Evolutionary conservation across 53 echinoderm and acorn worm genomes (phyloP), one percentile per base, ranked within the genome.

Genomic region (Echinometra lucunter): DNA sequence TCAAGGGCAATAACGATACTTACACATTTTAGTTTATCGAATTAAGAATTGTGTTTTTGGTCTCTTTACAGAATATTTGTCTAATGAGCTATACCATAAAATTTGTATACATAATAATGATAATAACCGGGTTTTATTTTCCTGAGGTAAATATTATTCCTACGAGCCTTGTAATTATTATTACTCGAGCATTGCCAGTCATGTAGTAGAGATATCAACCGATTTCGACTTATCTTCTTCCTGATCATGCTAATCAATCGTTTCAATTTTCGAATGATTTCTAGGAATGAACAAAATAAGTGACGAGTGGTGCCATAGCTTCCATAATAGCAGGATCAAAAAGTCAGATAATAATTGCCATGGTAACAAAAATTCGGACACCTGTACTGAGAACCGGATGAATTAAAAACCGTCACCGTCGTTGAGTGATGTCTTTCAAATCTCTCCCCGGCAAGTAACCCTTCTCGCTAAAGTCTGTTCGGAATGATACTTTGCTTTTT

Each of bases 301-400:
- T n/a, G n/a, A n/a, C n/a, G n/a, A n/a, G n/a, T n/a, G n/a, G n/a
- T n/a, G n/a, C n/a, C n/a, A n/a, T n/a, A n/a, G n/a, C n/a, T n/a
- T n/a, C n/a, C n/a, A n/a, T n/a, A n/a, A 74, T 19, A 78, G 19
- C 18, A 7, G 42, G 6, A 21, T 40, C 40, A 19, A 40, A 78
- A 9, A 18, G 78, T 78, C 78, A 40, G 42, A 78, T 42, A 40
- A 1, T 42, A 4, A 40, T 75, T 78, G 18, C 38, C 19, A 78
- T 78, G 42, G 40, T 23, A 5, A 78, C 6, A 28, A 19, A 78
- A 30, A 18, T 78, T 78, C 78, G 42, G 78, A 78, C 78, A 78
- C 78, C 78, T 78, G 78, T 40, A 78, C 19, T 21, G 16, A 78
- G 78, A 42, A 78, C 78, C 37, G 75, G 75, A 75, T 75, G 40